phyloP scores from a whole-genome alignment of 2,797 vertebrate genomes.

The Perodicticus potto region DNA sequence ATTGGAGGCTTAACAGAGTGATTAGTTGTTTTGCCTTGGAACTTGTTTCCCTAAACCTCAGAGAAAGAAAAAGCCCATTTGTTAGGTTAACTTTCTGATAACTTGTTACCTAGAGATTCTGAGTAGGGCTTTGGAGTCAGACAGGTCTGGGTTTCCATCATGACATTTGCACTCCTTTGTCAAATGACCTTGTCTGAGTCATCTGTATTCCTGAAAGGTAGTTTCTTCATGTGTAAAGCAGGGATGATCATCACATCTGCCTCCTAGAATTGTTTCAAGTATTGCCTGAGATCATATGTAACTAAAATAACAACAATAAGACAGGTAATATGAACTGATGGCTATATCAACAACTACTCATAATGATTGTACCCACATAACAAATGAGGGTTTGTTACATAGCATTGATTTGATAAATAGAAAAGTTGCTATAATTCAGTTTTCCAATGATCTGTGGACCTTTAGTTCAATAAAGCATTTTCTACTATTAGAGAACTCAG shows the following conservation, averaged over 20 bases:
- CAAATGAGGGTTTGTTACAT: background rate
- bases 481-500: background rate
- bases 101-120: background rate
- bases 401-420: background rate
- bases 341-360: background rate
- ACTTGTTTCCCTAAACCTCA: conserved; percentile 53
- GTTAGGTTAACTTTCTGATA: conserved; percentile 24
- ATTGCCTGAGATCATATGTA: background rate
- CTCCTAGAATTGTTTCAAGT: background rate
- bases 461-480: conserved; percentile 10
- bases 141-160: background rate
- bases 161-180: background rate
- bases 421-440: background rate
- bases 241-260: background rate
- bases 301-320: background rate
- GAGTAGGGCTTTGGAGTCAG: background rate
- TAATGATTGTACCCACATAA: background rate
- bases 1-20: background rate
- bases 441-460: background rate
- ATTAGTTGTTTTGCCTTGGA: conserved; percentile 60
- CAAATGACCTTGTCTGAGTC: background rate
- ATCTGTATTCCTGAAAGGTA: background rate
- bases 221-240: background rate
- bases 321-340: background rate
- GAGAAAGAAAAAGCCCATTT: conserved; percentile 4